These are phyloP conservation scores for Ceratoteleas bidentatus DNA, from an alignment of 1,140 invertebrate species.

Conservation along the genomic window DNA sequence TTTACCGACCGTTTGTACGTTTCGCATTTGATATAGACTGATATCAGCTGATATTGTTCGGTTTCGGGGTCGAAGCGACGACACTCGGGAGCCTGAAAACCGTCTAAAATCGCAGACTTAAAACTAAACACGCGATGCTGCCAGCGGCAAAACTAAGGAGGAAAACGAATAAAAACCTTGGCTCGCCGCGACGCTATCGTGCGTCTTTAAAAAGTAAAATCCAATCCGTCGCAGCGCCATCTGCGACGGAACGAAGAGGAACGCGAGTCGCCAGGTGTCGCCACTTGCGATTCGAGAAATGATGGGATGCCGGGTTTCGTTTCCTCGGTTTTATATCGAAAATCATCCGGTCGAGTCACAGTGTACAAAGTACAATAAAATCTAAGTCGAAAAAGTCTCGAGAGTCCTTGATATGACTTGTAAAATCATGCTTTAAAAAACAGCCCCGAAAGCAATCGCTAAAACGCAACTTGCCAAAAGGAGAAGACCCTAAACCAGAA, in stretches of 20 bases:
- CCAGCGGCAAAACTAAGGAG: slow-evolving; percentile 1
- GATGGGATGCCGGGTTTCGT: slow-evolving; percentile 13
- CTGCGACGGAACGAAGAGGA: too few species aligned
- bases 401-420: too few species aligned
- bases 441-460: too few species aligned
- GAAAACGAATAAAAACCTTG: not conserved
- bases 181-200: not conserved
- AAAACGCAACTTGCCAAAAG: too few species aligned
- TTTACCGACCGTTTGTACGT: slow-evolving; percentile 12
- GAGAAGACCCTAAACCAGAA: too few species aligned
- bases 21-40: slow-evolving; percentile 9
- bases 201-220: not conserved
- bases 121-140: not conserved
- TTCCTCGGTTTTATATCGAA: slow-evolving; percentile 36
- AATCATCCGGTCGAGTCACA: not conserved
- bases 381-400: too few species aligned
- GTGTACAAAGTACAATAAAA: slow-evolving; percentile 46
- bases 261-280: too few species aligned
- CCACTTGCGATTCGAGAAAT: slow-evolving; percentile 30
- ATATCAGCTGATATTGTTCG: slow-evolving; percentile 7
- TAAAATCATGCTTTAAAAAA: too few species aligned
- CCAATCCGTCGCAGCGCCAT: too few species aligned
- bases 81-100: not conserved
- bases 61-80: not conserved
- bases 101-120: slow-evolving; percentile 9